phyloP scores from a whole-genome alignment of 2,888 invertebrate species.

The Papilio gigon region DNA sequence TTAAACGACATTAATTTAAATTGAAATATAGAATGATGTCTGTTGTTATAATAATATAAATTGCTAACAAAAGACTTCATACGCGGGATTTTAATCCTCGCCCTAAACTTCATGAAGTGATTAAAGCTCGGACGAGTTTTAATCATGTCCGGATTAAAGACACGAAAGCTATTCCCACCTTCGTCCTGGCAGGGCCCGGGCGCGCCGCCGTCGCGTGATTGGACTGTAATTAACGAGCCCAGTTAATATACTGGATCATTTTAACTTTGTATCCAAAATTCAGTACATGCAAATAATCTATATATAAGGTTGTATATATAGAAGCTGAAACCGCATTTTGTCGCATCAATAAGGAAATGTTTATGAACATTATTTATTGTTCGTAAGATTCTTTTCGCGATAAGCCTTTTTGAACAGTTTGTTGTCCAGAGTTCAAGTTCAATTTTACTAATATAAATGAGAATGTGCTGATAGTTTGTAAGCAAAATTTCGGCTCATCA shows the following conservation, averaged over 20 bases:
- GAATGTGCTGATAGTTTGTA: too few relatives aligned
- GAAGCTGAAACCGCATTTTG: too few relatives aligned
- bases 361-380: too few relatives aligned
- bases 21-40: not conserved
- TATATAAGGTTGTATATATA: too few relatives aligned
- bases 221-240: constrained; percentile 6
- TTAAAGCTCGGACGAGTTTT: constrained; percentile 21
- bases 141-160: constrained; percentile 23
- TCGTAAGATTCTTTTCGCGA: too few relatives aligned
- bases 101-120: constrained; percentile 22
- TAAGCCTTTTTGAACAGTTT: too few relatives aligned
- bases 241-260: constrained; percentile 13
- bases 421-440: too few relatives aligned
- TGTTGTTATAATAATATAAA: not conserved
- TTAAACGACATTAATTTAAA: too few relatives aligned
- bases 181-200: not conserved
- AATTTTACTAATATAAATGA: too few relatives aligned
- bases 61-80: not conserved
- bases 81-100: constrained; percentile 19
- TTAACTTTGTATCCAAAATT: not conserved
- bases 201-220: not conserved
- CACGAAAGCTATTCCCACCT: constrained; percentile 17
- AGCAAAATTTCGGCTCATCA: too few relatives aligned
- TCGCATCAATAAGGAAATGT: not conserved
- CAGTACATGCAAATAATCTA: too few relatives aligned